Evolutionary conservation across 2,888 invertebrate genomes (phyloP).

Genomic region (Hymenopus coronatus): DNA sequence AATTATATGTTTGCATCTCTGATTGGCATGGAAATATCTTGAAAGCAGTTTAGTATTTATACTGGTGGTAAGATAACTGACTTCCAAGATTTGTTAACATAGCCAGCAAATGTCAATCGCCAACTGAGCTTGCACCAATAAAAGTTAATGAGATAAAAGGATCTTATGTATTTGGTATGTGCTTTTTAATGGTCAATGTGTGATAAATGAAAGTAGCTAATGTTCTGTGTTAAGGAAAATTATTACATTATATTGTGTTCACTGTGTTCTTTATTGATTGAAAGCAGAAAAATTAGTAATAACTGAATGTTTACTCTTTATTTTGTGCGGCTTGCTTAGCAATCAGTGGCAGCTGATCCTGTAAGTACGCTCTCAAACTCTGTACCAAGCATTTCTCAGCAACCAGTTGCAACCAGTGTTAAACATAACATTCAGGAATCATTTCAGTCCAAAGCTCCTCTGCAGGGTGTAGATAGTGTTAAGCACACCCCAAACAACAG

Average conservation of each 20-base stretch:
- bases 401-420: not conserved
- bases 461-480: not conserved
- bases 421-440: not conserved
- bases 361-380: constrained; percentile 31
- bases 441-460: not conserved
- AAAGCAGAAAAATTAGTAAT: not conserved
- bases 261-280: not conserved
- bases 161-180: too few relatives aligned
- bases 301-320: constrained; percentile 13
- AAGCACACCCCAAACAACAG: not conserved
- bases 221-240: too few relatives aligned
- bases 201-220: too few relatives aligned
- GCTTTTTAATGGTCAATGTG: too few relatives aligned
- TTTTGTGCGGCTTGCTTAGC: constrained; percentile 29
- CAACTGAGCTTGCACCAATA: too few relatives aligned
- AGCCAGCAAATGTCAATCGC: too few relatives aligned
- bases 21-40: too few relatives aligned
- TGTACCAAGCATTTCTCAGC: not conserved
- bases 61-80: too few relatives aligned
- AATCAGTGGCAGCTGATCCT: constrained; percentile 31
- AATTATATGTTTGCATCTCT: too few relatives aligned
- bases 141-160: too few relatives aligned
- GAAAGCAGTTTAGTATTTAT: too few relatives aligned
- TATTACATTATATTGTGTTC: not conserved
- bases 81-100: too few relatives aligned